A percentile compares a stretch with the other conserved stretches of the same genome.
Evolutionary conservation across 2,797 vertebrate species (phyloP).

Genomic region (Galagoides demidoff): DNA sequence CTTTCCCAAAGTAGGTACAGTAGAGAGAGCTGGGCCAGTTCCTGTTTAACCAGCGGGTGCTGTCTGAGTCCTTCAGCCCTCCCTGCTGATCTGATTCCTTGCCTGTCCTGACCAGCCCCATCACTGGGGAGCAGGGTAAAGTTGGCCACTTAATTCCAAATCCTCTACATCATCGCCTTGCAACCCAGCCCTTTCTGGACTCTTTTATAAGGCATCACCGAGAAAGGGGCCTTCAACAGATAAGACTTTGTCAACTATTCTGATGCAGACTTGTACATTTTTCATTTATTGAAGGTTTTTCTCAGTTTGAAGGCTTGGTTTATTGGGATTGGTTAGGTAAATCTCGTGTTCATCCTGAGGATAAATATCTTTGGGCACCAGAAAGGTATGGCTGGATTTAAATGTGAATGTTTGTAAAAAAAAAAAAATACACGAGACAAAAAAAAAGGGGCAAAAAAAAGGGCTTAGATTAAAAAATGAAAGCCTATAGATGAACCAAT

Average conservation of each 20-base stretch:
- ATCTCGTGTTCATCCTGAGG: neutral
- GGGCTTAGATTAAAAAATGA: neutral
- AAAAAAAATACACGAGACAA: neutral
- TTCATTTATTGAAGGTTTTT: neutral
- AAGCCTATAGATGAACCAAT: too few species aligned
- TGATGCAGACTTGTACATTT: neutral
- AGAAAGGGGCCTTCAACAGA: neutral
- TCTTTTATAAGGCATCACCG: neutral
- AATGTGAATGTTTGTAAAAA: neutral
- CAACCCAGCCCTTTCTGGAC: neutral
- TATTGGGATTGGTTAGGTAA: neutral
- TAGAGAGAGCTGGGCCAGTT: neutral
- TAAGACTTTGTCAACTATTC: neutral
- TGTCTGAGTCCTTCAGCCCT: neutral
- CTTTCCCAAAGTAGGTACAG: neutral
- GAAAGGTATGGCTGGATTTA: neutral
- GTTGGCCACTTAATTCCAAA: neutral
- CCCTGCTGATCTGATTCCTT: neutral
- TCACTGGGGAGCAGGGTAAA: neutral
- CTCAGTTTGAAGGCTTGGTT: neutral
- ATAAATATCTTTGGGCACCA: neutral
- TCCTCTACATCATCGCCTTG: neutral
- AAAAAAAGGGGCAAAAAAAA: constrained; percentile 14
- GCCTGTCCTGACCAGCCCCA: neutral
- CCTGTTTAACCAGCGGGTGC: neutral